Base-by-base conservation (phyloP, 1,140 invertebrate genomes). In the Panagrolaimus sp. region DNA sequence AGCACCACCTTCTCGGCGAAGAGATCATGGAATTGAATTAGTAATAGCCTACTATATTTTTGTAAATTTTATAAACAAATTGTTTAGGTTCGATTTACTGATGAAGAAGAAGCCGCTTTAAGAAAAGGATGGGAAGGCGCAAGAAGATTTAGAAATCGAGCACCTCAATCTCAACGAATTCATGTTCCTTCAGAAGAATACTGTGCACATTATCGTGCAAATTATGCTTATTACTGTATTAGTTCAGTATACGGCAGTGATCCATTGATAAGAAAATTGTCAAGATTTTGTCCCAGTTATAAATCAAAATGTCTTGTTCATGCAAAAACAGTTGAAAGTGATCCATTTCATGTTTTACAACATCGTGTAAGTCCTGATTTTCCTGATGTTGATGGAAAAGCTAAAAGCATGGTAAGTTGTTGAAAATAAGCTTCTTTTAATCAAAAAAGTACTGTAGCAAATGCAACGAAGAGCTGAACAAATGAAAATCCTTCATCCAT, bases 221-320 rank as follows among this genome's bases (percentile, higher is more conserved):
- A 69, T 43, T 69, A 69, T 47, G 58, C 58, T 9, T 69, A 47
- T 32, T 69, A 69, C 44, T 69, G 68, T 26, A 24, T 44, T 45
- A 32, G 17, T 15, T 24, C 17, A 21, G 26, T 43, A n/a, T 44
- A 32, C 43, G 43, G 68, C 26, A 24, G 26, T 28, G 43, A 43
- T 12, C 46, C 24, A 5, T 26, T 66, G 1, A 46, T 43, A 65
- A 26, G 43, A 17, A 45, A 66, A 17, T 17, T 69, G 9, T 12
- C 6, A 24, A 63, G 58, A 44, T 69, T 69, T 65, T 69, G 68
- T 47, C 68, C 68, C 24, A 45, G 15, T 45, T 69, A 69, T 43
- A 28, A 65, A 17, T 21, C 26, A 14, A 69, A 69, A 24, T 69
- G 68, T 17, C 55, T 32, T 21, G 24, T 24, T 9, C 24, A 69